Conservation (phyloP, 2,888 invertebrate genomes). For the Brachypalpus laphriformis region DNA sequence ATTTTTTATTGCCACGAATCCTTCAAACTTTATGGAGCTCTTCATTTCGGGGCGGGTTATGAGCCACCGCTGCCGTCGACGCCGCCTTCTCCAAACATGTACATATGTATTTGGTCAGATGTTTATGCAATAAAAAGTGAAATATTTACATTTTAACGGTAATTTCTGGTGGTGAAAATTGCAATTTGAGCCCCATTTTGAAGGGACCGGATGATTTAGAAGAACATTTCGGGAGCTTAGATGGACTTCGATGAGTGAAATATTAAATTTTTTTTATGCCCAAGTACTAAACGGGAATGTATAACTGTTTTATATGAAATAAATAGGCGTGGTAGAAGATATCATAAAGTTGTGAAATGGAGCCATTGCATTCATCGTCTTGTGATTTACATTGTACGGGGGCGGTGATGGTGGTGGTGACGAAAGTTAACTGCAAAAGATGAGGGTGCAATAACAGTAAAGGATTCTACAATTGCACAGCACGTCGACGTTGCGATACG, state of each 20-base stretch:
- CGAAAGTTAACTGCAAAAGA: neutral
- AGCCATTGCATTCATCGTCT: conserved; percentile 11
- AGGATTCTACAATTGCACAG: conserved; percentile 58
- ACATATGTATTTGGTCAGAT: conserved; percentile 62
- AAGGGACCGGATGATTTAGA: conserved; percentile 45
- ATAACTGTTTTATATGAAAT: conserved; percentile 50
- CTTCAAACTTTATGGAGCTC: conserved; percentile 66
- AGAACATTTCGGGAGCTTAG: conserved; percentile 22
- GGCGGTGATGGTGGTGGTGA: neutral
- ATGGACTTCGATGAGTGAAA: conserved; percentile 56
- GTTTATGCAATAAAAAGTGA: conserved; percentile 67
- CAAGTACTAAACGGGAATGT: neutral
- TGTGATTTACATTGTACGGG: conserved; percentile 33
- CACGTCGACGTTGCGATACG: conserved; percentile 25
- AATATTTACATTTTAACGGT: conserved; percentile 69
- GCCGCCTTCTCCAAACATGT: neutral
- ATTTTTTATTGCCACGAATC: conserved; percentile 64
- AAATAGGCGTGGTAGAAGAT: conserved; percentile 40
- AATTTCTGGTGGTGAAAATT: conserved; percentile 58
- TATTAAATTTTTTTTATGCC: conserved; percentile 34
- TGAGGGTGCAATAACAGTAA: conserved; percentile 44
- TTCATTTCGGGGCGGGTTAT: conserved; percentile 12
- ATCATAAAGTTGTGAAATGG: conserved; percentile 53
- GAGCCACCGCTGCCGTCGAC: neutral
- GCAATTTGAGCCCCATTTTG: conserved; percentile 39